Evolutionary conservation across 2,888 invertebrate genomes (phyloP), one percentile per base, ranked within the genome.

Genomic region (Acrocera orbiculus): DNA sequence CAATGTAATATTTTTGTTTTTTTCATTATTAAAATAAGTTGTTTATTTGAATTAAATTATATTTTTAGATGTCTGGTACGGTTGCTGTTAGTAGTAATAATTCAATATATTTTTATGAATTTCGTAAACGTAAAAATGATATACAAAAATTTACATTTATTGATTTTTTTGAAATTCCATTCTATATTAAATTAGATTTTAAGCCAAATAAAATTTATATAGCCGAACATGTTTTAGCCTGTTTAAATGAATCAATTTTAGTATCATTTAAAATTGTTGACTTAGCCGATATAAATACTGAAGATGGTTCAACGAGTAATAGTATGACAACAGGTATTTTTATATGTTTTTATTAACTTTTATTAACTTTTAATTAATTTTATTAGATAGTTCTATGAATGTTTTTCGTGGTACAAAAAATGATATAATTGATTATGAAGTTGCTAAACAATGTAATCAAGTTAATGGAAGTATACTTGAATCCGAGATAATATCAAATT

Each of bases 211-310:
- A 67, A 35, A 56, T 79, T 30, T 63, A 65, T 22, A 56, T 79
- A 28, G 67, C 70, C 20, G 79, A 80, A 49, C 76, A 79, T 53
- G 72, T 74, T 38, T 61, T 79, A 15, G 69, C 71, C 2, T 69
- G 71, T 37, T 63, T 71, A 52, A 72, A 71, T 42, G 58, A 63
- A 32, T 65, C 68, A 20, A 66, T 65, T 45, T 65, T 75, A 35
- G 70, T 73, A 42, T 65, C 76, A n/a, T 73, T 76, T 45, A 65
- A 66, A 48, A 60, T 72, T 29, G 47, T 59, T 4, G 59, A 59
- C 40, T 52, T 53, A 2, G 41, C 53, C 13, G 37, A 38, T 9
- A 32, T 19, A 8, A 30, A 35, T 11, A 38, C 36, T 1, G 37
- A 38, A 17, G 37, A 38, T 29, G 40, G 36, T 8, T 38, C 37